Percentiles rank a stretch among this genome's conserved stretches.
Evolutionary conservation across 2,113 vertebrate species (phyloP).

Genomic region (Phylloscopus whistleri): DNA sequence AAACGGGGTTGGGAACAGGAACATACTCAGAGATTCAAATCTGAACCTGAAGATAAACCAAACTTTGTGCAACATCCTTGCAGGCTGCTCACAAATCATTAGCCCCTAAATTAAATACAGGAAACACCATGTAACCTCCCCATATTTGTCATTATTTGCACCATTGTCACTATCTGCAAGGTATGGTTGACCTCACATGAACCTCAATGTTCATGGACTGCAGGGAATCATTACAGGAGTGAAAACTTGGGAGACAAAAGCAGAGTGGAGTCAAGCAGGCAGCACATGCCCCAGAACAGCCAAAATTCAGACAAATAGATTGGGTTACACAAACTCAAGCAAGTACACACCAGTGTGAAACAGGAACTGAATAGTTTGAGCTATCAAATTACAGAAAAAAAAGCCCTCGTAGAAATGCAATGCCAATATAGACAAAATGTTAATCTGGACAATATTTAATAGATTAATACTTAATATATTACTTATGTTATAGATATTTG

Average conservation of each 20-base stretch:
- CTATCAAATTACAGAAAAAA: slow-evolving; percentile 5
- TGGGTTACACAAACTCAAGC: neutral
- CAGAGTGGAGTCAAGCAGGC: neutral
- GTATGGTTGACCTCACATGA: slow-evolving; percentile 46
- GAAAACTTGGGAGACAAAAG: slow-evolving; percentile 13
- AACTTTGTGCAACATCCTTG: neutral
- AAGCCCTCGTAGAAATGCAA: neutral
- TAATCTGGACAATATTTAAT: neutral
- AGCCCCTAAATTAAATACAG: neutral
- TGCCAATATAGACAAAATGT: neutral
- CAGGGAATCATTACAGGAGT: slow-evolving; percentile 23
- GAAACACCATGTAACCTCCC: neutral
- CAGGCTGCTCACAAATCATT: neutral
- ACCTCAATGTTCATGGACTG: neutral
- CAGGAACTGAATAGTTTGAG: neutral
- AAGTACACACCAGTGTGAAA: neutral
- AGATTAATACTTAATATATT: neutral
- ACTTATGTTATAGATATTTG: neutral
- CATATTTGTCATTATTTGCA: slow-evolving; percentile 23
- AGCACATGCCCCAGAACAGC: neutral
- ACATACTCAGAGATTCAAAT: neutral
- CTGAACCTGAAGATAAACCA: neutral
- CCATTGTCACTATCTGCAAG: neutral
- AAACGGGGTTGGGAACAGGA: neutral
- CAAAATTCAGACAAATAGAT: neutral